These are phyloP conservation scores for Marronus borbonicus DNA, from an alignment of 2,888 invertebrate genomes.

Conservation along the genomic window DNA sequence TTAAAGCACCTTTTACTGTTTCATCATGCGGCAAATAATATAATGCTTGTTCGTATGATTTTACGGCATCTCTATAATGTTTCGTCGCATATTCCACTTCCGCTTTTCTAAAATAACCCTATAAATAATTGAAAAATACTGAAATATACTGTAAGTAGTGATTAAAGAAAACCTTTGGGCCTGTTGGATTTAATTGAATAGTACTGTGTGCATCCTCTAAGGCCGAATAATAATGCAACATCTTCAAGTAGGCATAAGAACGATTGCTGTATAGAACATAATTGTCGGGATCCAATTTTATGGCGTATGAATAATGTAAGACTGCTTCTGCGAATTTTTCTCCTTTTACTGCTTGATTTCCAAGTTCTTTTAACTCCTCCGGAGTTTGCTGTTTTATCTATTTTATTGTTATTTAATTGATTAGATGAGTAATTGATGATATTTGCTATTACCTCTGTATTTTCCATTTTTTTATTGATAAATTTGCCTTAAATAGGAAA, in stretches of 20 bases:
- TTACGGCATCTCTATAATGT: constrained; percentile 78
- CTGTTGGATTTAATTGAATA: constrained; percentile 81
- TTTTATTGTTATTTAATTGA: neutral
- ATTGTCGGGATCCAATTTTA: constrained; percentile 82
- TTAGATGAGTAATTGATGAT: neutral
- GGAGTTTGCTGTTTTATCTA: constrained; percentile 60
- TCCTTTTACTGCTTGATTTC: constrained; percentile 83
- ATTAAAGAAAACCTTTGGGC: constrained; percentile 80
- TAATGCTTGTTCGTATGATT: constrained; percentile 80
- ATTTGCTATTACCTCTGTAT: constrained; percentile 30
- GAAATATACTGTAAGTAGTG: constrained; percentile 23
- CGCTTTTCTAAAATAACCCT: constrained; percentile 83
- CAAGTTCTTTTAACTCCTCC: constrained; percentile 80
- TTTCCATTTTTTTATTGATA: constrained; percentile 17
- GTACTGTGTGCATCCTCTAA: constrained; percentile 85
- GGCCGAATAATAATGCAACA: constrained; percentile 84
- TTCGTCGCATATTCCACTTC: constrained; percentile 81
- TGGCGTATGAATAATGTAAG: constrained; percentile 84
- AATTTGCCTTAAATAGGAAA: too few species aligned
- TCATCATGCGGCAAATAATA: constrained; percentile 79
- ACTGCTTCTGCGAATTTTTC: constrained; percentile 84
- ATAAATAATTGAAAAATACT: constrained; percentile 52
- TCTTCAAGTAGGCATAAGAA: constrained; percentile 84
- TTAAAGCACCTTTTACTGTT: constrained; percentile 77
- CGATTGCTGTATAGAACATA: constrained; percentile 84